phyloP scores from a whole-genome alignment of 2,113 vertebrate genomes.

The Pterocles gutturalis region DNA sequence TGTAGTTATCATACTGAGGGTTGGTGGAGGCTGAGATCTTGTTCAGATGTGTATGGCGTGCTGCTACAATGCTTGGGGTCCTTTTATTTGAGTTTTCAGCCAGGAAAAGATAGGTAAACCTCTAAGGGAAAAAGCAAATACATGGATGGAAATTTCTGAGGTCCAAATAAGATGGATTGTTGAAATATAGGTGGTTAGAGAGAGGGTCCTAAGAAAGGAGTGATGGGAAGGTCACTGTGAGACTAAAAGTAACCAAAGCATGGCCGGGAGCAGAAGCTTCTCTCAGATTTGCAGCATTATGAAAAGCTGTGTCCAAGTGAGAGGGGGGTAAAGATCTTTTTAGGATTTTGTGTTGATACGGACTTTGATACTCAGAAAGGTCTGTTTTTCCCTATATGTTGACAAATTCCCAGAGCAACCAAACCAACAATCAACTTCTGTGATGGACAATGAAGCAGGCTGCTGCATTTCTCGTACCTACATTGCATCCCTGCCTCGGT shows the following conservation, averaged over 20 bases:
- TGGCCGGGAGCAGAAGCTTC: rapidly evolving
- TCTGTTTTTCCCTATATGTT: not conserved
- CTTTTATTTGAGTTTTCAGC: not conserved
- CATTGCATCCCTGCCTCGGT: not conserved
- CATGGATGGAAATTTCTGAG: not conserved
- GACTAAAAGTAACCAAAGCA: not conserved
- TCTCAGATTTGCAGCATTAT: not conserved
- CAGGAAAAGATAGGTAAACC: not conserved
- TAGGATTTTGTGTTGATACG: not conserved
- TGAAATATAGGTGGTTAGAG: not conserved
- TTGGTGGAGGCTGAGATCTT: not conserved
- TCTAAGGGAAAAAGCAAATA: not conserved
- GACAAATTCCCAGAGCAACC: not conserved
- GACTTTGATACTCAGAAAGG: not conserved
- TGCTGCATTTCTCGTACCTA: not conserved
- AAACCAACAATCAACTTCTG: not conserved
- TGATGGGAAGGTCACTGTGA: not conserved
- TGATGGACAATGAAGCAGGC: not conserved
- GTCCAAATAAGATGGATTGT: not conserved
- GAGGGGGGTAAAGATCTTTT: not conserved
- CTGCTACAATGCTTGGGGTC: not conserved
- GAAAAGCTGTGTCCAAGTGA: not conserved
- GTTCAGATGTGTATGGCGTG: not conserved
- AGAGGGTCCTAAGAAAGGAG: not conserved
- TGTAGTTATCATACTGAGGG: not conserved